These are phyloP conservation scores for Anguilla japonica DNA, from an alignment of 2,113 vertebrate genomes.

Conservation along the genomic window DNA sequence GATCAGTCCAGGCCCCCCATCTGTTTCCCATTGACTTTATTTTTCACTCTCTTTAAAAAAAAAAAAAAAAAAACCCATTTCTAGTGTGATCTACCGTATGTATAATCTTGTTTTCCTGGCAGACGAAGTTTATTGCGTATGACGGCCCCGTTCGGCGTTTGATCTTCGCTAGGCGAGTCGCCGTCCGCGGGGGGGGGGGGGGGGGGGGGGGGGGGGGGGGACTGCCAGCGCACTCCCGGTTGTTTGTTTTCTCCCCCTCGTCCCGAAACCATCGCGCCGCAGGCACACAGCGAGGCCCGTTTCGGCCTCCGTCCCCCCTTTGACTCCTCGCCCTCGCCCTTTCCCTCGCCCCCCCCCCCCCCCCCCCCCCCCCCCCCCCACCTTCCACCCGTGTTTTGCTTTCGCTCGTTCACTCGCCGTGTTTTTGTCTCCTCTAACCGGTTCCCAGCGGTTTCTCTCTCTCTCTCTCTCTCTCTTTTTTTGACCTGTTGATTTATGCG, in stretches of 20 bases:
- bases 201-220: background rate
- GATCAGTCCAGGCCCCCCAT: slow-evolving; percentile 21
- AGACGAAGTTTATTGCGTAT: background rate
- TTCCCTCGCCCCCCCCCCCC: too few species aligned
- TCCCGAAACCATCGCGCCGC: background rate
- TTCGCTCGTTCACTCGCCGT: background rate
- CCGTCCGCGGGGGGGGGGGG: background rate
- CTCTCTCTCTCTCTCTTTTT: too few species aligned
- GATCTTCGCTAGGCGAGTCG: background rate
- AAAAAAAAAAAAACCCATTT: slow-evolving; percentile 6
- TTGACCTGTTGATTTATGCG: background rate
- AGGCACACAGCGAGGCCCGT: background rate
- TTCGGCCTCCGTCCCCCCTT: background rate
- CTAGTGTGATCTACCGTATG: slow-evolving; percentile 23
- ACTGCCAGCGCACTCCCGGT: too few species aligned
- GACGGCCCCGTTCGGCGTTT: background rate
- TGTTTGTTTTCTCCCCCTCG: background rate
- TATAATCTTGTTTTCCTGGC: slow-evolving; percentile 13
- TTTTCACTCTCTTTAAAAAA: slow-evolving; percentile 22
- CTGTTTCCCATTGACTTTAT: slow-evolving; percentile 13
- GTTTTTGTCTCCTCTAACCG: background rate
- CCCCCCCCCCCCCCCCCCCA: too few species aligned
- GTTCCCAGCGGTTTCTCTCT: too few species aligned
- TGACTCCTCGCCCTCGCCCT: background rate
- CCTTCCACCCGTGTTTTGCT: background rate